These are phyloP conservation scores for Percina caprodes DNA, from an alignment of 2,113 vertebrate species.

Conservation along the genomic window DNA sequence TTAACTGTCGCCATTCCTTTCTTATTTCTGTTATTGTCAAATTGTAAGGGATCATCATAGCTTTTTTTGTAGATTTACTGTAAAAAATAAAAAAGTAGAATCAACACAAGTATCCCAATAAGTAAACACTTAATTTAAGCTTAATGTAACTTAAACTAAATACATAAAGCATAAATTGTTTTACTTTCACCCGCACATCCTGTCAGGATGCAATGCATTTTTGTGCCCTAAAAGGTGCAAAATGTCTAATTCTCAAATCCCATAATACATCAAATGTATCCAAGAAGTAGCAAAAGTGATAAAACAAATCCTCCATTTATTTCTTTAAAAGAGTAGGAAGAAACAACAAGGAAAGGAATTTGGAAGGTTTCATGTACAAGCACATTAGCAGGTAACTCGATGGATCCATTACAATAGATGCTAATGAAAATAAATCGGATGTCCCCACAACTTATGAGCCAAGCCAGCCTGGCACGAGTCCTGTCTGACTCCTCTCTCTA, in stretches of 20 bases:
- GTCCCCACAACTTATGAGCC: neutral
- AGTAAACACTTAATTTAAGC: neutral
- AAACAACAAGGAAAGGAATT: neutral
- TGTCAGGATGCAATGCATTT: too few species aligned
- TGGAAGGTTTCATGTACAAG: neutral
- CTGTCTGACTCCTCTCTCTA: neutral
- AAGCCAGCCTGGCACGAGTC: neutral
- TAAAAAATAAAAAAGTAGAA: neutral
- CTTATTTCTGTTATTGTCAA: neutral
- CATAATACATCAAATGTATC: too few species aligned
- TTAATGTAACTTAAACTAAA: neutral
- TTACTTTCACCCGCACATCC: too few species aligned
- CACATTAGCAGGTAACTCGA: neutral
- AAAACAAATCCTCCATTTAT: too few species aligned
- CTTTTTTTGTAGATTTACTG: neutral
- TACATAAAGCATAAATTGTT: neutral
- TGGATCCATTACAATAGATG: constrained; percentile 1
- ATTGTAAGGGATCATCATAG: too few species aligned
- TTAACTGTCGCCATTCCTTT: neutral
- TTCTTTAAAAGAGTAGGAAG: neutral
- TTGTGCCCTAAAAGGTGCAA: too few species aligned
- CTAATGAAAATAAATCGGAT: constrained; percentile 40
- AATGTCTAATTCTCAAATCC: too few species aligned
- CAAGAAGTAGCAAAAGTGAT: too few species aligned
- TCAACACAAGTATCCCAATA: neutral